Percentiles rank a stretch among this genome's conserved stretches.
phyloP scores from a whole-genome alignment of 2,113 vertebrate species.

The Misgurnus anguillicaudatus region DNA sequence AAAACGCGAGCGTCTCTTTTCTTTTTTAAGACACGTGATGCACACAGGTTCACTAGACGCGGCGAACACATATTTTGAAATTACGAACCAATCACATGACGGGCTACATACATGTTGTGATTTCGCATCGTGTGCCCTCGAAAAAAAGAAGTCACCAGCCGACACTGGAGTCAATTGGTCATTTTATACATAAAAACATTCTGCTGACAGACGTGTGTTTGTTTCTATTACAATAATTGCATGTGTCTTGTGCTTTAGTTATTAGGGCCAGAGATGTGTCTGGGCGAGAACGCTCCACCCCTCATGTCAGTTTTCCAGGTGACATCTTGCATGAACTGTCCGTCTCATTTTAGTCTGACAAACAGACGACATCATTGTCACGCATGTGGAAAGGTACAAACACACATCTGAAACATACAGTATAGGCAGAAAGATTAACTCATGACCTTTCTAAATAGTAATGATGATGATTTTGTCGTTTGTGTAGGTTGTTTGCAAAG shows the following conservation, averaged over 20 bases:
- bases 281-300: constrained; percentile 89
- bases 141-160: too few species aligned
- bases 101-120: too few species aligned
- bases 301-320: constrained; percentile 89
- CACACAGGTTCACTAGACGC: too few species aligned
- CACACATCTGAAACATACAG: not conserved
- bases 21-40: too few species aligned
- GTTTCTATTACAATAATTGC: not conserved
- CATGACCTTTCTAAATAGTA: not conserved
- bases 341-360: constrained; percentile 91
- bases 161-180: too few species aligned
- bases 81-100: too few species aligned
- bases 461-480: not conserved
- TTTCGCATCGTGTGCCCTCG: too few species aligned
- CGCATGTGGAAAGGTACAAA: constrained; percentile 90
- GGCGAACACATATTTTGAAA: too few species aligned
- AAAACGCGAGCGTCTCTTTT: too few species aligned
- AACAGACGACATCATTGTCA: constrained; percentile 93
- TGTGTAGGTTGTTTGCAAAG: constrained; percentile 88
- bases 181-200: too few species aligned
- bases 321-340: constrained; percentile 97
- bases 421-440: not conserved
- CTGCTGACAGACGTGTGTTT: not conserved
- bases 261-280: constrained; percentile 43
- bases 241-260: constrained; percentile 16